Evolutionary conservation across 2,113 vertebrate genomes (phyloP).

Genomic region (Paramormyrops kingsleyae): DNA sequence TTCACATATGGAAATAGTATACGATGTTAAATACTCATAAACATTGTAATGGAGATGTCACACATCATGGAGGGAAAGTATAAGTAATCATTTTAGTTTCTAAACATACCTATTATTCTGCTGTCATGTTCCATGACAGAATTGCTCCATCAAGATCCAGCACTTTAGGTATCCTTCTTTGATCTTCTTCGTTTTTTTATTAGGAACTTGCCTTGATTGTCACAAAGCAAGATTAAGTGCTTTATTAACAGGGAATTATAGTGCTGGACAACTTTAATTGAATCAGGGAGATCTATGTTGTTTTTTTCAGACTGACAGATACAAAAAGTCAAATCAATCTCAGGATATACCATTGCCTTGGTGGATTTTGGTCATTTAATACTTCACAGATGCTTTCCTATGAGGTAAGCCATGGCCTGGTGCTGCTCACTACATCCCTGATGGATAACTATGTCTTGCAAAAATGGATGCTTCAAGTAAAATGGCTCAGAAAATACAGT

Average conservation of each 20-base stretch:
- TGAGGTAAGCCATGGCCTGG: constrained; percentile 45
- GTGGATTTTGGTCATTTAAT: constrained; percentile 23
- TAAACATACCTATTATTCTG: background rate
- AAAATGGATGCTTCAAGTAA: constrained; percentile 62
- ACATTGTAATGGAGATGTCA: constrained; percentile 35
- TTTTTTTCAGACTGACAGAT: constrained; percentile 44
- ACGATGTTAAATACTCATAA: background rate
- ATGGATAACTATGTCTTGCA: constrained; percentile 64
- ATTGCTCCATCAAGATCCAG: constrained; percentile 36
- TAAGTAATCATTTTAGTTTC: constrained; percentile 64
- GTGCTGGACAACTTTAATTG: constrained; percentile 52
- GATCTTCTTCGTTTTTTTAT: constrained; percentile 38
- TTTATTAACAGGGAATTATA: constrained; percentile 63
- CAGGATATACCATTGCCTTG: constrained; percentile 22
- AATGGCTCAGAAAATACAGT: constrained; percentile 62
- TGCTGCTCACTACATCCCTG: constrained; percentile 36
- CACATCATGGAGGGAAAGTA: constrained; percentile 71
- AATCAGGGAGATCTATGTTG: constrained; percentile 57
- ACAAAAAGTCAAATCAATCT: constrained; percentile 49
- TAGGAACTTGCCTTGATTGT: constrained; percentile 50
- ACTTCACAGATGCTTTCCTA: constrained; percentile 14
- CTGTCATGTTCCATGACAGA: constrained; percentile 26
- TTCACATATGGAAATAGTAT: background rate
- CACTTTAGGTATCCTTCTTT: constrained; percentile 23
- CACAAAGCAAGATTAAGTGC: constrained; percentile 58